A percentile compares a stretch with the other conserved stretches of the same genome.
Evolutionary conservation across 2,888 invertebrate genomes (phyloP).

Genomic region (Synergus laeviventris): DNA sequence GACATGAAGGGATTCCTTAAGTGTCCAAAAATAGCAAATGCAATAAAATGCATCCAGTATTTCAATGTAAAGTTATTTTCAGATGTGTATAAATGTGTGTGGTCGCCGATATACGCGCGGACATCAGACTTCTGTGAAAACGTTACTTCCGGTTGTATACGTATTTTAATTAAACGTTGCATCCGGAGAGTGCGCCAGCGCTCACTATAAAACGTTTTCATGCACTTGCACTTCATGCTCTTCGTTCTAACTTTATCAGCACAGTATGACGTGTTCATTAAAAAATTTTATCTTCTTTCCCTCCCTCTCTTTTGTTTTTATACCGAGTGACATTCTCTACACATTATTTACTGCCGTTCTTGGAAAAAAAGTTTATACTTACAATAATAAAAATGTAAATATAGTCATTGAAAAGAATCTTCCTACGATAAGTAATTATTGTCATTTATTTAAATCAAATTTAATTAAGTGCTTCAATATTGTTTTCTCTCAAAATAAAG

Average conservation of each 20-base stretch:
- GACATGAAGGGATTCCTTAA: neutral
- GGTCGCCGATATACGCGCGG: neutral
- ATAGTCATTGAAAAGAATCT: too few species aligned
- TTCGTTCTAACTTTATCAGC: constrained; percentile 32
- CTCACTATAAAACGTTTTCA: constrained; percentile 38
- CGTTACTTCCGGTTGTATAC: constrained; percentile 63
- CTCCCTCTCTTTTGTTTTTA: neutral
- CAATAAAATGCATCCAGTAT: neutral
- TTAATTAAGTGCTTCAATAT: too few species aligned
- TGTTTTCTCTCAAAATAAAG: too few species aligned
- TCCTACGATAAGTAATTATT: too few species aligned
- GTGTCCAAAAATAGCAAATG: neutral
- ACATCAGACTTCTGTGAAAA: constrained; percentile 56
- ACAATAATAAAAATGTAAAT: too few species aligned
- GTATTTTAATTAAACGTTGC: constrained; percentile 65
- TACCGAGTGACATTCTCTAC: neutral
- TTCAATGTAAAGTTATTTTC: constrained; percentile 9
- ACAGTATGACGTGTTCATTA: neutral
- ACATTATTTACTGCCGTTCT: too few species aligned
- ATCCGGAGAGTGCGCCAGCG: constrained; percentile 58
- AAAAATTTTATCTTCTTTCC: neutral
- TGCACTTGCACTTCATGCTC: constrained; percentile 29
- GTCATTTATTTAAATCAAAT: too few species aligned
- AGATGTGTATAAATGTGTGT: neutral
- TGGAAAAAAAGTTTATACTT: too few species aligned